Conservation (phyloP, 2,888 invertebrate species). For the Ormyrus nitidulus region DNA sequence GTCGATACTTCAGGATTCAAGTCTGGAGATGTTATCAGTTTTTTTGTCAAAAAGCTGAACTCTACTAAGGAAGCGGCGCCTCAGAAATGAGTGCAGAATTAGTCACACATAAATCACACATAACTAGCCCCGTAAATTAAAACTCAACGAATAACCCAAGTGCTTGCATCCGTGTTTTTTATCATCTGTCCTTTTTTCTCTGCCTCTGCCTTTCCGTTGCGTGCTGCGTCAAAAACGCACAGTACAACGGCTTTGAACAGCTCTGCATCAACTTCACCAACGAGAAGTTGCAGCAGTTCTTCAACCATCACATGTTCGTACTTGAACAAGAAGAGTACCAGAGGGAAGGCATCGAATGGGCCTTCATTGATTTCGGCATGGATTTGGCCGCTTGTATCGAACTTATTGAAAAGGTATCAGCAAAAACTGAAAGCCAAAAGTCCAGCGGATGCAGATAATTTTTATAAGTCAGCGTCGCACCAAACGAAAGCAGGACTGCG, state of each 20-base stretch:
- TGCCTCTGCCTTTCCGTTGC: conserved; percentile 61
- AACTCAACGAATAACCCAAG: conserved; percentile 55
- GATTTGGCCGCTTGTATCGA: conserved; percentile 97
- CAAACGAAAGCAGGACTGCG: neutral
- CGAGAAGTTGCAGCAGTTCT: conserved; percentile 98
- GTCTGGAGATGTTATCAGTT: no score
- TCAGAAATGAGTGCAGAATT: neutral
- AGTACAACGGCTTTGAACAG: conserved; percentile 98
- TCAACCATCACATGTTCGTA: conserved; percentile 99
- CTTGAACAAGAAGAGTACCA: conserved; percentile 98
- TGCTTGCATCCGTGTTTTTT: conserved; percentile 58
- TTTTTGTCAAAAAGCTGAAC: no score
- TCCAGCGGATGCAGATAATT: neutral
- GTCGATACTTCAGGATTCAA: no score
- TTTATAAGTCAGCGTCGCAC: conserved; percentile 5
- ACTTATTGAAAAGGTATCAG: conserved; percentile 91
- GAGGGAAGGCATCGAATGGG: conserved; percentile 95
- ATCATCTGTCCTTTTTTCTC: conserved; percentile 54
- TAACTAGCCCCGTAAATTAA: neutral
- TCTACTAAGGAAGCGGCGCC: no score
- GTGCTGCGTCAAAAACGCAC: conserved; percentile 57
- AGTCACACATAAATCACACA: neutral
- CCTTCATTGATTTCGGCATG: conserved; percentile 98
- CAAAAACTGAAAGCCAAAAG: conserved; percentile 10
- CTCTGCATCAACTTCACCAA: conserved; percentile 99